A percentile compares a stretch with the other conserved stretches of the same genome.
Evolutionary conservation across 2,797 vertebrate genomes (phyloP).

Genomic region (Centropyge bicolor): DNA sequence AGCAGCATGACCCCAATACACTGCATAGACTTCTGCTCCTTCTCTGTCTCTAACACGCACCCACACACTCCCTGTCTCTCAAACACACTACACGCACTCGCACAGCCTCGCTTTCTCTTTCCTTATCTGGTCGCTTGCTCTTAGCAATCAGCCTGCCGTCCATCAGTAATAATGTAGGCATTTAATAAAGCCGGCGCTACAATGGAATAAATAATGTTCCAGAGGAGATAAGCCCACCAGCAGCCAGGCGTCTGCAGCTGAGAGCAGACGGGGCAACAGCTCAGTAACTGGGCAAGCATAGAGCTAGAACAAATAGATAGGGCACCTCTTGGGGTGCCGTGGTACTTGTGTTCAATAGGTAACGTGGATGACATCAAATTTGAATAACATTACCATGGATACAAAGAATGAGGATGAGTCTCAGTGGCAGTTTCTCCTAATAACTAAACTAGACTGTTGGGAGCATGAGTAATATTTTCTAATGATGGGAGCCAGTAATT

Average conservation of each 20-base stretch:
- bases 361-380: slow-evolving; percentile 36
- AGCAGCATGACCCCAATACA: slow-evolving; percentile 71
- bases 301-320: slow-evolving; percentile 36
- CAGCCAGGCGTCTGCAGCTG: slow-evolving; percentile 46
- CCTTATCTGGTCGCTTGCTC: slow-evolving; percentile 71
- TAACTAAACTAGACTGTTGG: not conserved
- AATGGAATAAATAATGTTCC: slow-evolving; percentile 71
- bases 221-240: slow-evolving; percentile 65
- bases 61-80: slow-evolving; percentile 23
- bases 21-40: slow-evolving; percentile 41
- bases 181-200: slow-evolving; percentile 78
- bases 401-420: slow-evolving; percentile 14
- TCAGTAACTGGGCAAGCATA: slow-evolving; percentile 39
- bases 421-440: not conserved
- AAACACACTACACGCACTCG: slow-evolving; percentile 16
- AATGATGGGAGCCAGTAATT: not conserved
- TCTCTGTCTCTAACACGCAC: slow-evolving; percentile 46
- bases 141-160: slow-evolving; percentile 68
- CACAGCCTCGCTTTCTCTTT: slow-evolving; percentile 36
- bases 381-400: slow-evolving; percentile 42
- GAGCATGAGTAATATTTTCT: not conserved
- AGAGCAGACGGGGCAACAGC: slow-evolving; percentile 60
- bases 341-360: slow-evolving; percentile 29
- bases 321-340: slow-evolving; percentile 32
- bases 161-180: slow-evolving; percentile 73